phyloP scores from a whole-genome alignment of 2,113 vertebrate genomes.

The Lethenteron reissneri region DNA sequence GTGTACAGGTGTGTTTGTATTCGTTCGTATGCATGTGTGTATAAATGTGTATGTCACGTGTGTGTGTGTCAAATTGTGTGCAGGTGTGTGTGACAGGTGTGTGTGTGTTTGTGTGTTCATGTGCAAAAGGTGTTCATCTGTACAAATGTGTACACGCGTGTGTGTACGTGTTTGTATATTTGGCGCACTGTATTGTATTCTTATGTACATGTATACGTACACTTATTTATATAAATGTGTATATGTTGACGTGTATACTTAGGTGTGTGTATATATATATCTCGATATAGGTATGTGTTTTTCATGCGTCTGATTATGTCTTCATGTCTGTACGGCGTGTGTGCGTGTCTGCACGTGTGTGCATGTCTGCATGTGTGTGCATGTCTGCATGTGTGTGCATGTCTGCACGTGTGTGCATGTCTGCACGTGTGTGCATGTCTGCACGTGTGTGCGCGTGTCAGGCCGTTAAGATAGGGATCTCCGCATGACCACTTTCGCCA shows the following conservation, averaged over 20 bases:
- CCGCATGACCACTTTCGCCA: too few relatives aligned
- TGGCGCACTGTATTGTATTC: too few relatives aligned
- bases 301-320: too few relatives aligned
- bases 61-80: not conserved
- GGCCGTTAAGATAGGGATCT: too few relatives aligned
- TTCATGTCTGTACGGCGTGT: too few relatives aligned
- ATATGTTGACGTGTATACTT: not conserved
- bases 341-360: too few relatives aligned
- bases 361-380: too few relatives aligned
- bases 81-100: not conserved
- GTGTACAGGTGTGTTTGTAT: not conserved
- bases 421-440: too few relatives aligned
- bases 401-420: too few relatives aligned
- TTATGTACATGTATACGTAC: conserved; percentile 1
- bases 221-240: not conserved
- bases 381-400: too few relatives aligned
- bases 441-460: too few relatives aligned
- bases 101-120: not conserved
- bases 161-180: too few relatives aligned
- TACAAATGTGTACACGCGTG: not conserved
- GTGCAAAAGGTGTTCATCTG: not conserved
- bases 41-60: not conserved
- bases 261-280: not conserved
- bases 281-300: not conserved
- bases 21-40: not conserved